Conservation (phyloP, 2,888 invertebrate genomes). For the Agonopterix heracliana region DNA sequence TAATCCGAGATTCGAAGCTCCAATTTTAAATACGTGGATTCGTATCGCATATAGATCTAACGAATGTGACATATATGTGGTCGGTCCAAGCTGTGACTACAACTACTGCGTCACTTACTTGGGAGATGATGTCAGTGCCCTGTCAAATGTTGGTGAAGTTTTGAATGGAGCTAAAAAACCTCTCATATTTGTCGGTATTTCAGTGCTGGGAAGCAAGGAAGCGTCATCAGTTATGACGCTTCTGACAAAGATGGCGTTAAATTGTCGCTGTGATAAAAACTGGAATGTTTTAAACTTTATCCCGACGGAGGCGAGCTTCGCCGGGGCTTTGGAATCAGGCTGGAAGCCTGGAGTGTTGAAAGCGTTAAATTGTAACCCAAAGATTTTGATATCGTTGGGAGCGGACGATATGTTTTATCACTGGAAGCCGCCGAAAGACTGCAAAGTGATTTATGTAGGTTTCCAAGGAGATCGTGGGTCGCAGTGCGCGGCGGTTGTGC, state of each 20-base stretch:
- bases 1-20: slow-evolving; percentile 98
- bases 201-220: slow-evolving; percentile 18
- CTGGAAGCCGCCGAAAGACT: slow-evolving; percentile 83
- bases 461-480: slow-evolving; percentile 98
- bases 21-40: slow-evolving; percentile 94
- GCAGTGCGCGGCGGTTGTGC: slow-evolving; percentile 88
- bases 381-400: slow-evolving; percentile 91
- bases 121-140: slow-evolving; percentile 27
- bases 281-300: slow-evolving; percentile 87
- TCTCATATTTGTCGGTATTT: slow-evolving; percentile 54
- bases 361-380: slow-evolving; percentile 78
- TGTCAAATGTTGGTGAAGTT: slow-evolving; percentile 19
- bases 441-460: slow-evolving; percentile 90
- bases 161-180: slow-evolving; percentile 43
- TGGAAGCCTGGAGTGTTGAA: slow-evolving; percentile 81
- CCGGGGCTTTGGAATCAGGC: slow-evolving; percentile 96
- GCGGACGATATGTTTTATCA: slow-evolving; percentile 91
- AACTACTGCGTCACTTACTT: slow-evolving; percentile 79
- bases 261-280: slow-evolving; percentile 4
- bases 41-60: slow-evolving; percentile 94
- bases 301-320: slow-evolving; percentile 93
- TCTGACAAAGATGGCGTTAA: slow-evolving; percentile 21
- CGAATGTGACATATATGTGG: slow-evolving; percentile 88
- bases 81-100: slow-evolving; percentile 93
- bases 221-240: slow-evolving; percentile 28